These are phyloP conservation scores for Ectropis crepuscularia DNA, from an alignment of 2,888 invertebrate species.

Conservation along the genomic window DNA sequence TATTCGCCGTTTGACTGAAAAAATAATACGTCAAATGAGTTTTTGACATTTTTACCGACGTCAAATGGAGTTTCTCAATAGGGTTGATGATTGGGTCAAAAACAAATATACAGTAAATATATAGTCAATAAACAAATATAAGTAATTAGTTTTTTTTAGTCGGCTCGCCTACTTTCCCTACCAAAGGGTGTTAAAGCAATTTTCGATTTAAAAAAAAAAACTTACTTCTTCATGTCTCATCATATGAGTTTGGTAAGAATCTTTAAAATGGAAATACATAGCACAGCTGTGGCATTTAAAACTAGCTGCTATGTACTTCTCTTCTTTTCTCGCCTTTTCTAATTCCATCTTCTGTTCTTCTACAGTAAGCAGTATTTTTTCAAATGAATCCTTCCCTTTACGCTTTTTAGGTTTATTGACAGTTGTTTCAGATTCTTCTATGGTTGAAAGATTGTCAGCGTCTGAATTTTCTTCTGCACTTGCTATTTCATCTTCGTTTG, in stretches of 20 bases:
- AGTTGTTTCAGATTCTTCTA: constrained; percentile 19
- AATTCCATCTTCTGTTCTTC: constrained; percentile 73
- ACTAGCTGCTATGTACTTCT: constrained; percentile 70
- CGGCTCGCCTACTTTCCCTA: too few species aligned
- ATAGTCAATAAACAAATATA: too few species aligned
- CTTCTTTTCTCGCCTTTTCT: constrained; percentile 65
- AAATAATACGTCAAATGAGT: too few species aligned
- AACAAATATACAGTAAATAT: too few species aligned
- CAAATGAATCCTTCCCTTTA: constrained; percentile 52
- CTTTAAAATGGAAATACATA: constrained; percentile 71
- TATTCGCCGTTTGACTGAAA: constrained; percentile 75
- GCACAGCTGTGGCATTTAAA: constrained; percentile 76
- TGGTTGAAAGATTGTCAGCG: background rate
- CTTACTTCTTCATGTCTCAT: constrained; percentile 79
- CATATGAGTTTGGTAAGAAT: constrained; percentile 77
- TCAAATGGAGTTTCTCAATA: too few species aligned
- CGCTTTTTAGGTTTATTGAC: constrained; percentile 45
- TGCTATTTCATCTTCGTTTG: background rate
- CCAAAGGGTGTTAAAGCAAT: too few species aligned
- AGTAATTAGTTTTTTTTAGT: too few species aligned
- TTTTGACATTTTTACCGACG: too few species aligned
- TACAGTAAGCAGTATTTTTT: constrained; percentile 59
- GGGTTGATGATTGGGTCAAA: too few species aligned
- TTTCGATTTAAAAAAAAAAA: too few species aligned
- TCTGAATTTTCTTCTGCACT: background rate